Percentiles rank a stretch among this genome's conserved stretches.
phyloP scores from a whole-genome alignment of 2,888 invertebrate genomes.

The Ectobius pallidus region DNA sequence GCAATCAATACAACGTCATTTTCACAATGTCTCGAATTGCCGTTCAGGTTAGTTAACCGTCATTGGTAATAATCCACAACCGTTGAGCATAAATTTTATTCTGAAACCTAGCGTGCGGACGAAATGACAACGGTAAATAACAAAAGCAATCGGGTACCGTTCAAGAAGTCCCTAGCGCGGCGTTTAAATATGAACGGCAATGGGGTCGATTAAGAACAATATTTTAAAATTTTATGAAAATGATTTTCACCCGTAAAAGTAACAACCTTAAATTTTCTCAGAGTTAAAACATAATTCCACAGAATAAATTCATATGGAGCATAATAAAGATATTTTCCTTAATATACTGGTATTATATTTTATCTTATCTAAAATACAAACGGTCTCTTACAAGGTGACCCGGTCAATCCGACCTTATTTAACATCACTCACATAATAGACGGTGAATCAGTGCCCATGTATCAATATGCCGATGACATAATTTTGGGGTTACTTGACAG shows the following conservation, averaged over 20 bases:
- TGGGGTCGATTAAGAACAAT: not conserved
- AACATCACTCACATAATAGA: too few relatives aligned
- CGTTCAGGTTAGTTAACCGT: not conserved
- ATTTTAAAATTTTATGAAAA: not conserved
- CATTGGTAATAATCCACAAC: not conserved
- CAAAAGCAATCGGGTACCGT: not conserved
- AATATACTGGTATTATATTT: too few relatives aligned
- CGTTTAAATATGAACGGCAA: not conserved
- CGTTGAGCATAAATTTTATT: not conserved
- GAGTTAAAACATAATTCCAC: too few relatives aligned
- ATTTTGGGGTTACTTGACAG: too few relatives aligned
- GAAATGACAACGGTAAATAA: not conserved
- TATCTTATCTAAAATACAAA: too few relatives aligned
- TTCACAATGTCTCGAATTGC: slow-evolving; percentile 29
- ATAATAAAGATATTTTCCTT: too few relatives aligned
- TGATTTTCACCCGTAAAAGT: not conserved
- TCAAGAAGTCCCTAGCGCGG: not conserved
- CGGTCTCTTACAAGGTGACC: too few relatives aligned
- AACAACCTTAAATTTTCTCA: not conserved
- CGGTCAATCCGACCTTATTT: too few relatives aligned
- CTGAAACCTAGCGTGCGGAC: not conserved
- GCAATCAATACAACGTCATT: slow-evolving; percentile 45
- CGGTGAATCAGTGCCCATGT: too few relatives aligned
- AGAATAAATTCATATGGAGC: too few relatives aligned
- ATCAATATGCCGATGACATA: too few relatives aligned